Evolutionary conservation across 1,140 invertebrate species (phyloP).

Genomic region (Frieseomelitta varia): DNA sequence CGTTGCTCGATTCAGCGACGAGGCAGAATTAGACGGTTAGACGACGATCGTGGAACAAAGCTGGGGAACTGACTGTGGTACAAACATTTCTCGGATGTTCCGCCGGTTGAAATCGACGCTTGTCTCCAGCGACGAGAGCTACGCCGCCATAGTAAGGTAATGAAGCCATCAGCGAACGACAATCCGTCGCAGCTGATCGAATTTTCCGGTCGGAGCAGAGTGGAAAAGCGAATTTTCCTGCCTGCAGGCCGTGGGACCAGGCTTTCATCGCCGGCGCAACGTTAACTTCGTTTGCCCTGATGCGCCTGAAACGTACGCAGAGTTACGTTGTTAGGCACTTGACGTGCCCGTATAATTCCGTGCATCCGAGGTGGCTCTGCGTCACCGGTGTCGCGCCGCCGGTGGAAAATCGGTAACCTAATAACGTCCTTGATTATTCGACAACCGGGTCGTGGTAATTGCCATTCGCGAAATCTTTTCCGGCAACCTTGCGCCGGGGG

Average conservation of each 20-base stretch:
- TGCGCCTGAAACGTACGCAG: conserved; percentile 64
- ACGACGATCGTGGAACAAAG: background rate
- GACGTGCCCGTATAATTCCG: conserved; percentile 54
- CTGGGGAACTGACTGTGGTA: background rate
- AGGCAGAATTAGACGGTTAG: background rate
- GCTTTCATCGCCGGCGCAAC: conserved; percentile 58
- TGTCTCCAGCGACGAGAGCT: background rate
- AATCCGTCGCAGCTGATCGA: conserved; percentile 63
- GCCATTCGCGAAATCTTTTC: conserved; percentile 19
- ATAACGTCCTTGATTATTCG: conserved; percentile 37
- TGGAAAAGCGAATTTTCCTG: conserved; percentile 60
- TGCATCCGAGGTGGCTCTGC: conserved; percentile 20
- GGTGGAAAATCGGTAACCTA: conserved; percentile 53
- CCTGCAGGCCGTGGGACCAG: conserved; percentile 8
- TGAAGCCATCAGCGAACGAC: conserved; percentile 58
- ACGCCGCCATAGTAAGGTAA: conserved; percentile 50
- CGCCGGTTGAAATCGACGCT: background rate
- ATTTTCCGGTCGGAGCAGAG: conserved; percentile 43
- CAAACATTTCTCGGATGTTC: conserved; percentile 1
- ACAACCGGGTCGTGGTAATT: conserved; percentile 10
- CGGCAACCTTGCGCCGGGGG: no score
- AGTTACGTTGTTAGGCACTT: conserved; percentile 69
- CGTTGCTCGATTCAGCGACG: background rate
- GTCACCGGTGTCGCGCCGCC: background rate
- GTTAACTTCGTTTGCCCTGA: conserved; percentile 64